Base-by-base conservation (phyloP, 2,113 vertebrate genomes). In the Piliocolobus tephrosceles region DNA sequence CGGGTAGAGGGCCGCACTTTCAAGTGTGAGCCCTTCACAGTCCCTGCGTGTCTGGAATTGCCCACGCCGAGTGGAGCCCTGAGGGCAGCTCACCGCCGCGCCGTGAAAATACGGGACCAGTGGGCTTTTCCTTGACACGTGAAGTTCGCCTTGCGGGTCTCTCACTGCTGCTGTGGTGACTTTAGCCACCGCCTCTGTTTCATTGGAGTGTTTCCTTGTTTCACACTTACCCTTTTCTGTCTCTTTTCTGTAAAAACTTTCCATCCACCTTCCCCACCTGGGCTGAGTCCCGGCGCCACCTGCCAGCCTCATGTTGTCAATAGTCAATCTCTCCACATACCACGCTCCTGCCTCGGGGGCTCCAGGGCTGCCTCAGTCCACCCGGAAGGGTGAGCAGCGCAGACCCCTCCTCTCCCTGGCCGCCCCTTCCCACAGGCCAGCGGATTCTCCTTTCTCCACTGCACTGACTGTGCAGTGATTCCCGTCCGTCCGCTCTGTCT, bases 111-210 rank as follows among this genome's bases (percentile, higher is more conserved):
- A 80, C 81, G 79, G 90, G 98, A 94, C 89, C 68, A 78, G 79
- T 38, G 83, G 81, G n/a, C 97, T 95, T 87, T 45, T 88, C 96
- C 85, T 95, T 58, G 4, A 85, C 94, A 90, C 92, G 61, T 75
- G 10, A 79, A n/a, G 75, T 58, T 97, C 88, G 94, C 91, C 73
- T 95, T 3, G 0, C 0, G 23, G 84, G 95, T 70, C 95, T 96
- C 96, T 97, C 94, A 97, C 97, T 93, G 96, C 45, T 97, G 96
- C 80, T 1, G 8, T 64, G 8, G 14, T 52, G 80, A 81, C 98
- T 96, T 83, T 70, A 87, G 94, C 11, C 72, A 45, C 78, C 81
- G 85, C 5, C 92, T 98, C 86, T 92, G 97, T 96, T 97, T 98
- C 94, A 92, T 58, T 83, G 61, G 22, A 78, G 82, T 80, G 92